Conservation (phyloP, 2,888 invertebrate species). For the Macrosiphum euphorbiae region DNA sequence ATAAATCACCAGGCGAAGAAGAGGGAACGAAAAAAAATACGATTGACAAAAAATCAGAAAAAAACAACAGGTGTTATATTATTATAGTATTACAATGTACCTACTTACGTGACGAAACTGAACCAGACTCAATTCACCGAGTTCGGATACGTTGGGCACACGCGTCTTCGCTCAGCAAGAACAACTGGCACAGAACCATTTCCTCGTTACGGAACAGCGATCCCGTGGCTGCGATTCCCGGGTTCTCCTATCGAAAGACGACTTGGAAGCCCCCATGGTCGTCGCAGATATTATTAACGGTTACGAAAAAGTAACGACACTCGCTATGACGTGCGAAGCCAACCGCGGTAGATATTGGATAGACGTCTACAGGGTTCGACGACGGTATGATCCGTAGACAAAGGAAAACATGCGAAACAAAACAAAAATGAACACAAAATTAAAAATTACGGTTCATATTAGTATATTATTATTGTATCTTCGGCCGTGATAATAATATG, state of each 20-base stretch:
- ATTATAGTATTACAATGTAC: too few relatives aligned
- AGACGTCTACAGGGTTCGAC: neutral
- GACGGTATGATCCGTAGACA: neutral
- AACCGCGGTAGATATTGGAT: neutral
- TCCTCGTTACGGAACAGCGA: conserved; percentile 97
- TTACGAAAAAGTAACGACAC: neutral
- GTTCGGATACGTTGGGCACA: conserved; percentile 98
- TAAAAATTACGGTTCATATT: too few relatives aligned
- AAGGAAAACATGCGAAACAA: too few relatives aligned
- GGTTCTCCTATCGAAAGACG: neutral
- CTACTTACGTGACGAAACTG: conserved; percentile 90
- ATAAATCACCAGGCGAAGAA: conserved; percentile 28
- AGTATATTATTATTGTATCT: too few relatives aligned
- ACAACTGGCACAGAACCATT: conserved; percentile 98
- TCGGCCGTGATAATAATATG: too few relatives aligned
- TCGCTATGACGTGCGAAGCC: neutral
- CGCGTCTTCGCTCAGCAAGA: conserved; percentile 97
- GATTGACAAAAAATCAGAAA: neutral
- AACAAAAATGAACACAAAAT: too few relatives aligned
- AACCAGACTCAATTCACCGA: conserved; percentile 96
- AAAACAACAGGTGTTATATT: neutral
- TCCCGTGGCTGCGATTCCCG: conserved; percentile 76
- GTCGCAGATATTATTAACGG: neutral
- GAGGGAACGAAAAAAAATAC: neutral
- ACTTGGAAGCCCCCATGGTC: neutral